A percentile compares a stretch with the other conserved stretches of the same genome.
Conservation (phyloP, 2,888 invertebrate species). For the Salticus scenicus region DNA sequence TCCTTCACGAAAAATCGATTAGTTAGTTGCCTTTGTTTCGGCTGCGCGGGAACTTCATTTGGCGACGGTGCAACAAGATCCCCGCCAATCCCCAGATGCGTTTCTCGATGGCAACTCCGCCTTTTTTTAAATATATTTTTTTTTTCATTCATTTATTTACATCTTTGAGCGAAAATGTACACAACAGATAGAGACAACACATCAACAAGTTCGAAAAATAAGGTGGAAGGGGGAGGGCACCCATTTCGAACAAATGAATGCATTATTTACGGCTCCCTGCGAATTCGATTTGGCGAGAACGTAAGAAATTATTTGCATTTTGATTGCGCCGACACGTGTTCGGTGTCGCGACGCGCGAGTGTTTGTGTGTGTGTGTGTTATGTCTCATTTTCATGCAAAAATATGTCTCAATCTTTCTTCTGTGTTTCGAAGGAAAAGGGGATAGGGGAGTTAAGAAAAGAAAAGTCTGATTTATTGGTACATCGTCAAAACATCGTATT, state of each 20-base stretch:
- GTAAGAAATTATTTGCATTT: constrained; percentile 66
- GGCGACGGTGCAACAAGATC: constrained; percentile 3
- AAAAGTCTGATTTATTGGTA: not conserved
- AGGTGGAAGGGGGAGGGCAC: not conserved
- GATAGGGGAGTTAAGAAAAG: not conserved
- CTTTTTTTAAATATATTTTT: constrained; percentile 4
- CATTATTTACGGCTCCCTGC: constrained; percentile 55
- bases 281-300: constrained; percentile 45
- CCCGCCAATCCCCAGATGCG: constrained; percentile 9
- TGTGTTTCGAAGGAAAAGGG: not conserved
- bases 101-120: not conserved
- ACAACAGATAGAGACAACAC: not conserved
- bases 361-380: no score
- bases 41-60: constrained; percentile 12
- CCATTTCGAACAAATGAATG: constrained; percentile 51
- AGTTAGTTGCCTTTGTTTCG: constrained; percentile 4
- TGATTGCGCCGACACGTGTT: constrained; percentile 59
- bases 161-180: not conserved
- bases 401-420: constrained; percentile 48
- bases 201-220: not conserved
- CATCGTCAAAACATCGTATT: not conserved
- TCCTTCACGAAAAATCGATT: constrained; percentile 7
- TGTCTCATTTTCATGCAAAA: constrained; percentile 60
- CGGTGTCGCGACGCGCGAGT: constrained; percentile 29
- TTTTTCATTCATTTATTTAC: constrained; percentile 12